Conservation (phyloP, 2,797 vertebrate species). For the Pogoniulus pusillus region DNA sequence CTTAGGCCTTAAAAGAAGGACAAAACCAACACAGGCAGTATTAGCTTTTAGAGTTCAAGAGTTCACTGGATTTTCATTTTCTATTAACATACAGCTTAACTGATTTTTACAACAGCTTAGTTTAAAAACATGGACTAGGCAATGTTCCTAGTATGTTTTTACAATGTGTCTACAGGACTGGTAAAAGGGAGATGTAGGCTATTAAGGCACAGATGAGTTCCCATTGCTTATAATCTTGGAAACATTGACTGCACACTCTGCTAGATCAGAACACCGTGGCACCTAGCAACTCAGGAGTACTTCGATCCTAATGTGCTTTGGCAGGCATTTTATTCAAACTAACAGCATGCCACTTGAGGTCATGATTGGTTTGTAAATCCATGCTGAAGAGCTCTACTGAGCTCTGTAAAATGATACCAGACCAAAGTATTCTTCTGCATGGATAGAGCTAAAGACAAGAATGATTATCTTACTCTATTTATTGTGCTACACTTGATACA, state of each 20-base stretch:
- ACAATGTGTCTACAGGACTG: not conserved
- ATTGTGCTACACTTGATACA: not conserved
- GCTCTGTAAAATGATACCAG: not conserved
- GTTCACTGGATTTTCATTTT: not conserved
- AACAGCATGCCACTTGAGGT: not conserved
- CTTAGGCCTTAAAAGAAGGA: not conserved
- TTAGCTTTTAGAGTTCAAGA: not conserved
- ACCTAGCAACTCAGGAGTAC: conserved; percentile 35
- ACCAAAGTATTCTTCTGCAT: not conserved
- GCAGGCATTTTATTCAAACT: conserved; percentile 18
- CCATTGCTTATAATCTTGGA: not conserved
- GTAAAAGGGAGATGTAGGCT: not conserved
- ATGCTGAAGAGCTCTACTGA: not conserved
- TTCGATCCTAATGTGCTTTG: not conserved
- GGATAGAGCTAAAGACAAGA: not conserved
- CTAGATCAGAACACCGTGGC: not conserved
- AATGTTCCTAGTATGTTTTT: not conserved
- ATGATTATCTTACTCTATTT: not conserved
- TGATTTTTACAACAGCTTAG: not conserved
- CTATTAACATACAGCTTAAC: not conserved
- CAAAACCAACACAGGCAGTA: not conserved
- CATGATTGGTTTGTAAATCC: conserved; percentile 12
- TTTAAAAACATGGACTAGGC: not conserved
- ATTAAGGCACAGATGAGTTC: not conserved
- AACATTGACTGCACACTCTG: not conserved